A percentile compares a stretch with the other conserved stretches of the same genome.
These are phyloP conservation scores for Heteromormyrus szaboi DNA, from an alignment of 2,797 vertebrate genomes.

Conservation along the genomic window DNA sequence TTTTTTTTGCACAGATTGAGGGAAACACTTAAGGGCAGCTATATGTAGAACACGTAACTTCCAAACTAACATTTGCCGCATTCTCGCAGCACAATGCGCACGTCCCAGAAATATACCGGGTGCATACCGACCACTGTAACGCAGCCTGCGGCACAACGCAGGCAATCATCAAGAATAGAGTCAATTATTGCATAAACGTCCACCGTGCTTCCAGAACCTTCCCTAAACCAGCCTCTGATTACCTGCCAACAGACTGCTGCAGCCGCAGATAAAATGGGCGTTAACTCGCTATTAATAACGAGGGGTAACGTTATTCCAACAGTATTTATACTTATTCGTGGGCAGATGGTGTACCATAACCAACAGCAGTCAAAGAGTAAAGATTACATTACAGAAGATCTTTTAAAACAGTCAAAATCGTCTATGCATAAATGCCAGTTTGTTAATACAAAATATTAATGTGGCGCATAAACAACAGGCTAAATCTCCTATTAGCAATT, in stretches of 20 bases:
- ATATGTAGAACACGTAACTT: not conserved
- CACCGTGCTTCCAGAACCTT: not conserved
- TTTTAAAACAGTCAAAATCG: not conserved
- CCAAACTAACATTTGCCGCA: conserved; percentile 17
- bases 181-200: not conserved
- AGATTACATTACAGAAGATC: not conserved
- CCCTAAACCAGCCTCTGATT: conserved; percentile 1
- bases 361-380: conserved; percentile 24
- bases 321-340: conserved; percentile 18
- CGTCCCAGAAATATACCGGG: not conserved
- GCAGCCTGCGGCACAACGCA: not conserved
- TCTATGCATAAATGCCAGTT: not conserved
- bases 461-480: not conserved
- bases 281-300: conserved; percentile 44
- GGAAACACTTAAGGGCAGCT: too few relatives aligned
- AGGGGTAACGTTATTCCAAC: conserved; percentile 38
- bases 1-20: not conserved
- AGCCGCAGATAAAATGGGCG: conserved; percentile 31
- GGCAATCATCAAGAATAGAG: not conserved
- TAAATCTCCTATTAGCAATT: not conserved
- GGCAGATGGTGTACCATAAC: conserved; percentile 31
- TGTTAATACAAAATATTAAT: not conserved
- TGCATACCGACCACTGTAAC: not conserved
- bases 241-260: conserved; percentile 28
- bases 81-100: not conserved